Conservation (phyloP, 2,888 invertebrate species). For the Drosophila leonis region DNA sequence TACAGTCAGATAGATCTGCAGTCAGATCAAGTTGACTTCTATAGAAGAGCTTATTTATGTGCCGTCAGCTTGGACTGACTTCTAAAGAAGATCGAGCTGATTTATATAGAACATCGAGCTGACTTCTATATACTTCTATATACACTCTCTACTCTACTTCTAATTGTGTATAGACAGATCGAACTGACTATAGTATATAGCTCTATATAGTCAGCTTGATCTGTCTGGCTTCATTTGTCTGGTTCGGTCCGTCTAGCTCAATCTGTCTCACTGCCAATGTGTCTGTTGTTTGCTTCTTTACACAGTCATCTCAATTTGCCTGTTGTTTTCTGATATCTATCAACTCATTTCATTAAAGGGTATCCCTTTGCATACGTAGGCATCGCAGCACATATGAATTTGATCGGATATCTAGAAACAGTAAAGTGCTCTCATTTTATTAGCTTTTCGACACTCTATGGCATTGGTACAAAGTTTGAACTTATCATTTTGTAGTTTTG, state of each 20-base stretch:
- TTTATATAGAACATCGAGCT: background rate
- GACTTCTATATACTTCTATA: background rate
- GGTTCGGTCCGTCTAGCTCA: background rate
- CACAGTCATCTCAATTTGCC: background rate
- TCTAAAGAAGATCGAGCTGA: too few relatives aligned
- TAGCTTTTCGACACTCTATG: constrained; percentile 28
- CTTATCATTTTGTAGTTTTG: constrained; percentile 65
- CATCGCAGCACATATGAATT: background rate
- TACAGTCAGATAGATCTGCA: too few relatives aligned
- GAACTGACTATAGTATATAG: background rate
- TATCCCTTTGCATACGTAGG: background rate
- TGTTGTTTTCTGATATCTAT: background rate
- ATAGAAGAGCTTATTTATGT: too few relatives aligned
- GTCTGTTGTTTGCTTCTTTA: background rate
- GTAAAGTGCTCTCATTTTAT: constrained; percentile 37
- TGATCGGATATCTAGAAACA: constrained; percentile 7
- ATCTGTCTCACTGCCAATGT: background rate
- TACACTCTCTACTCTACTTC: background rate
- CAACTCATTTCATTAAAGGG: background rate
- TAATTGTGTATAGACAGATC: background rate
- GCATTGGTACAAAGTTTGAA: constrained; percentile 43
- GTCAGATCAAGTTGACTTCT: too few relatives aligned
- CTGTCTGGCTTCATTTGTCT: background rate
- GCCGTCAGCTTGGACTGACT: too few relatives aligned
- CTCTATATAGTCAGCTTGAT: too few relatives aligned